Percentiles rank a stretch among this genome's conserved stretches.
These are phyloP conservation scores for Ictalurus punctatus DNA, from an alignment of 2,113 vertebrate species.

Conservation along the genomic window DNA sequence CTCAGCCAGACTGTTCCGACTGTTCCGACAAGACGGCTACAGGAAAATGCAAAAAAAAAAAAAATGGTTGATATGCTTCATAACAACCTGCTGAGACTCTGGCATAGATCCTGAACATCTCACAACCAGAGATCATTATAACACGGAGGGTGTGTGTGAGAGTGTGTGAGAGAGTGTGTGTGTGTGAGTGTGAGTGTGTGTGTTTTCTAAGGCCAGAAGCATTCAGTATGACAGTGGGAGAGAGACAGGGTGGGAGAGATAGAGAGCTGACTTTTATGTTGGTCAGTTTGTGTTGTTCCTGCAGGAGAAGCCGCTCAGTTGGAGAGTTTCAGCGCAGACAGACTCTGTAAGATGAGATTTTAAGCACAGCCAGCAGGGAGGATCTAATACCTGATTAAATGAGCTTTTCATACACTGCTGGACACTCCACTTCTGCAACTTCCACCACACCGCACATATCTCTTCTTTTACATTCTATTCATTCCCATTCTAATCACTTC, in stretches of 20 bases:
- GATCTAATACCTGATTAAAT: conserved; percentile 15
- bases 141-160: background rate
- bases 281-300: conserved; percentile 18
- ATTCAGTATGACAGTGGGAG: background rate
- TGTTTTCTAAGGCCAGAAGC: background rate
- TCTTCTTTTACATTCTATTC: background rate
- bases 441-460: background rate
- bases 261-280: conserved; percentile 7
- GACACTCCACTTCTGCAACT: background rate
- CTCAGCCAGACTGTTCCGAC: background rate
- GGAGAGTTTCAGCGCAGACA: background rate
- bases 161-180: background rate
- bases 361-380: background rate
- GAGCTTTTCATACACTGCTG: conserved; percentile 14
- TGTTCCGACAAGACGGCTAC: background rate
- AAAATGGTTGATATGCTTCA: background rate
- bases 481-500: background rate
- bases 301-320: background rate
- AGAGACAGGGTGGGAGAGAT: background rate
- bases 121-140: conserved; percentile 20
- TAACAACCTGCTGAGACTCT: conserved; percentile 24
- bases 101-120: background rate
- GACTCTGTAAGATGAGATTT: background rate
- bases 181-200: too few relatives aligned
- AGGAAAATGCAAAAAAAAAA: background rate